A percentile compares a stretch with the other conserved stretches of the same genome.
These are phyloP conservation scores for Coptotermes formosanus DNA, from an alignment of 1,140 invertebrate genomes.

Conservation along the genomic window DNA sequence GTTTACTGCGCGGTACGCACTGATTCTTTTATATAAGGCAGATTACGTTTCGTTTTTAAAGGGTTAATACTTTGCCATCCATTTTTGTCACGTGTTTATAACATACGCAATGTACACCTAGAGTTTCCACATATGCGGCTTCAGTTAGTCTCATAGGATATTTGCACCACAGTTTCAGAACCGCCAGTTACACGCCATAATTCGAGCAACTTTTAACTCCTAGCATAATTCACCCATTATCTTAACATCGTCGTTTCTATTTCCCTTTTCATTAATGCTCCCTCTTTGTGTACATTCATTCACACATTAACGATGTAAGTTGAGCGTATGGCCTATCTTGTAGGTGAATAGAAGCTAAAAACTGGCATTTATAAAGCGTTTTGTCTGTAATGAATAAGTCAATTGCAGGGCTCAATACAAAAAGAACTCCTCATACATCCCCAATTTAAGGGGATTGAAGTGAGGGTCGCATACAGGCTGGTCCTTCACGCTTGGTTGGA, in stretches of 20 bases:
- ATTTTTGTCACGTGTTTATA: too few relatives aligned
- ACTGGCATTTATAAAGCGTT: neutral
- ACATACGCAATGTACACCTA: too few relatives aligned
- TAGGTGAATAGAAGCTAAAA: neutral
- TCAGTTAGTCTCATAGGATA: too few relatives aligned
- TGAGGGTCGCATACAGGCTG: neutral
- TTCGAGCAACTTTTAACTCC: too few relatives aligned
- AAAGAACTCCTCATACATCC: neutral
- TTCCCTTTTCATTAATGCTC: neutral
- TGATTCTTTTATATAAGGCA: too few relatives aligned
- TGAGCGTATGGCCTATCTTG: constrained; percentile 6
- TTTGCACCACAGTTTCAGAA: too few relatives aligned
- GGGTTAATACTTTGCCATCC: too few relatives aligned
- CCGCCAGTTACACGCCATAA: too few relatives aligned
- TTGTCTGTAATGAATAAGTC: constrained; percentile 1
- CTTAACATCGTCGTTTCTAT: neutral
- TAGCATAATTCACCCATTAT: neutral
- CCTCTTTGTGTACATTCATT: neutral
- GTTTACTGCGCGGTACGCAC: too few relatives aligned
- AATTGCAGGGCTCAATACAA: neutral
- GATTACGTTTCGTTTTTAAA: too few relatives aligned
- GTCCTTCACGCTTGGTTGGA: neutral
- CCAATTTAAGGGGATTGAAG: neutral
- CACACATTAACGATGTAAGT: neutral
- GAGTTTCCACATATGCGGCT: too few relatives aligned